phyloP scores from a whole-genome alignment of 2,797 vertebrate genomes.

The Epinephelus malabaricus region DNA sequence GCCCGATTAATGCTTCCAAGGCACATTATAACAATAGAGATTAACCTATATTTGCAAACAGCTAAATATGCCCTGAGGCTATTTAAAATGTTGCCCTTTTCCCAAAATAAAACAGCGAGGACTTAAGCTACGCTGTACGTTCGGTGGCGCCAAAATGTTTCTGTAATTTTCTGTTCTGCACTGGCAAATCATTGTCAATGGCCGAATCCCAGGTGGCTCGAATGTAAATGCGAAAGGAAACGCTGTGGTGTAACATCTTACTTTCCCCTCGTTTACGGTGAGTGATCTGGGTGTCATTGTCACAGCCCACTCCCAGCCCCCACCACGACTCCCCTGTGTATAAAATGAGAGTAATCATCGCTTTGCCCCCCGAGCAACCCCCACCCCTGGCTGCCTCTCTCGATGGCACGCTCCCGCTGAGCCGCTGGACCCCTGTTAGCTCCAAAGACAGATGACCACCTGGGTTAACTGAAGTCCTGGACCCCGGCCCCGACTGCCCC shows the following conservation, averaged over 20 bases:
- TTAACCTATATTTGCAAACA: conserved; percentile 66
- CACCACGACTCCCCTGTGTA: conserved; percentile 68
- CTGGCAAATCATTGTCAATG: conserved; percentile 59
- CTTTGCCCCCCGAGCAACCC: background rate
- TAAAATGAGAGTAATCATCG: conserved; percentile 82
- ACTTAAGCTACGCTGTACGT: background rate
- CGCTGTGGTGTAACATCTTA: conserved; percentile 73
- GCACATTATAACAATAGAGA: conserved; percentile 56
- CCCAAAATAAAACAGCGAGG: conserved; percentile 23
- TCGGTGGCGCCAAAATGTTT: conserved; percentile 24
- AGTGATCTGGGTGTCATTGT: conserved; percentile 78
- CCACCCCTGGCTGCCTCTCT: background rate
- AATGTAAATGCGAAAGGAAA: conserved; percentile 69
- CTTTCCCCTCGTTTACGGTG: conserved; percentile 69
- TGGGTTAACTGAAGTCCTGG: conserved; percentile 81
- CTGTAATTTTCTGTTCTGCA: conserved; percentile 23
- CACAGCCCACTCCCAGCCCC: conserved; percentile 57
- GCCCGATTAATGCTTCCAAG: conserved; percentile 41
- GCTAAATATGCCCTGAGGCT: conserved; percentile 44
- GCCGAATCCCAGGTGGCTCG: conserved; percentile 59
- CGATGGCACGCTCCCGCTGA: conserved; percentile 58
- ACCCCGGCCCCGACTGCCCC: conserved; percentile 75
- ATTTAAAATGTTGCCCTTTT: conserved; percentile 46
- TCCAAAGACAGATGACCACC: conserved; percentile 80
- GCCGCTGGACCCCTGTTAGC: conserved; percentile 70